These are phyloP conservation scores for Andrena praecox DNA, from an alignment of 2,888 invertebrate species.

Conservation along the genomic window DNA sequence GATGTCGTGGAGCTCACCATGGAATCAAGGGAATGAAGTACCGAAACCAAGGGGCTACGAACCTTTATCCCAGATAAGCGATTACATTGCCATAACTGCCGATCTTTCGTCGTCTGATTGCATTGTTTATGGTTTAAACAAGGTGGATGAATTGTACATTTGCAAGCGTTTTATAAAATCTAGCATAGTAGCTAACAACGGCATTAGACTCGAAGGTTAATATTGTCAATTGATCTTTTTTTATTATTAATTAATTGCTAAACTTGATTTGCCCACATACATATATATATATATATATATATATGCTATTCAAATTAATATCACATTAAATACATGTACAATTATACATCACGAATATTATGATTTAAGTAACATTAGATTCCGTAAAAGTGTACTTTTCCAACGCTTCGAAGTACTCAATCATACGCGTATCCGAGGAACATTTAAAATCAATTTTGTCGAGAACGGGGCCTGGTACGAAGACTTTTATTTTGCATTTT, in stretches of 20 bases:
- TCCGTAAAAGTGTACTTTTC: no score
- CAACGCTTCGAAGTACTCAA: no score
- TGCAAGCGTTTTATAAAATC: conserved; percentile 89
- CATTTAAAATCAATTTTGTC: no score
- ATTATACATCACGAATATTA: no score
- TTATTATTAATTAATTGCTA: background rate
- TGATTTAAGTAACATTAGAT: no score
- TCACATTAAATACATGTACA: no score
- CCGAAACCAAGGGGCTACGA: no score
- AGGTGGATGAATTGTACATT: conserved; percentile 90
- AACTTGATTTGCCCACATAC: background rate
- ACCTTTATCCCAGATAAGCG: conserved; percentile 74
- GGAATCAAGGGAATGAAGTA: conserved; percentile 64
- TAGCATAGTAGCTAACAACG: conserved; percentile 89
- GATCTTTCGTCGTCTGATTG: conserved; percentile 91
- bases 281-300: background rate
- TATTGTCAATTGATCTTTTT: conserved; percentile 30
- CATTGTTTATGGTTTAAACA: conserved; percentile 91
- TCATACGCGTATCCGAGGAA: no score
- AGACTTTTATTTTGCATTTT: no score
- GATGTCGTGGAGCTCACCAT: conserved; percentile 71
- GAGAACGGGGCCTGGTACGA: no score
- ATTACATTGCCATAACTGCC: conserved; percentile 92
- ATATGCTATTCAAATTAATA: background rate
- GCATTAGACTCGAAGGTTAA: conserved; percentile 88